A percentile compares a stretch with the other conserved stretches of the same genome.
phyloP scores from a whole-genome alignment of 2,888 invertebrate species.

The Elegia similella region DNA sequence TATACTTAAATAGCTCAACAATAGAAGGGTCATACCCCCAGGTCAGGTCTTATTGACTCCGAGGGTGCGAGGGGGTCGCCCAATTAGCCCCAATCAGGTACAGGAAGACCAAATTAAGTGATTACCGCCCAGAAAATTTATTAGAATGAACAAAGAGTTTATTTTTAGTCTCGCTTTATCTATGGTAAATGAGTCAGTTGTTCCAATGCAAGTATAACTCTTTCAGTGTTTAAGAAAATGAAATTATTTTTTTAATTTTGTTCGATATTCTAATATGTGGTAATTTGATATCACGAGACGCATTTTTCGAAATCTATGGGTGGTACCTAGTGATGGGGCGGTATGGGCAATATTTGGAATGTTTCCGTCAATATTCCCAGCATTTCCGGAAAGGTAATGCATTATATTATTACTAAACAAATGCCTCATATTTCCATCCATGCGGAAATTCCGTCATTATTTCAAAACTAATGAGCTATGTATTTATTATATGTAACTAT shows the following conservation, averaged over 20 bases:
- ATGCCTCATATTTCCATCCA: too few species aligned
- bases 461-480: too few species aligned
- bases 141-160: conserved; percentile 7
- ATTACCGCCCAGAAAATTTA: conserved; percentile 17
- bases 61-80: conserved; percentile 20
- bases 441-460: too few species aligned
- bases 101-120: conserved; percentile 24
- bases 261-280: not conserved
- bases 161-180: conserved; percentile 3
- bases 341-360: too few species aligned
- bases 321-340: too few species aligned
- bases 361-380: too few species aligned
- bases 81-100: conserved; percentile 26
- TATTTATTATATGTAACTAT: too few species aligned
- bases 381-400: too few species aligned
- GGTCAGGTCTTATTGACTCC: conserved; percentile 23
- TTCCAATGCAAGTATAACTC: not conserved
- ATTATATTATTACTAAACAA: too few species aligned
- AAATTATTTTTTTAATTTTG: not conserved
- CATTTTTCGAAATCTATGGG: too few species aligned
- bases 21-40: conserved; percentile 19
- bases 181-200: not conserved
- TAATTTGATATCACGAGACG: too few species aligned
- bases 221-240: not conserved
- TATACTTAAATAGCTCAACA: not conserved